phyloP scores from a whole-genome alignment of 1,140 invertebrate species.

The Acromyrmex echinatior region DNA sequence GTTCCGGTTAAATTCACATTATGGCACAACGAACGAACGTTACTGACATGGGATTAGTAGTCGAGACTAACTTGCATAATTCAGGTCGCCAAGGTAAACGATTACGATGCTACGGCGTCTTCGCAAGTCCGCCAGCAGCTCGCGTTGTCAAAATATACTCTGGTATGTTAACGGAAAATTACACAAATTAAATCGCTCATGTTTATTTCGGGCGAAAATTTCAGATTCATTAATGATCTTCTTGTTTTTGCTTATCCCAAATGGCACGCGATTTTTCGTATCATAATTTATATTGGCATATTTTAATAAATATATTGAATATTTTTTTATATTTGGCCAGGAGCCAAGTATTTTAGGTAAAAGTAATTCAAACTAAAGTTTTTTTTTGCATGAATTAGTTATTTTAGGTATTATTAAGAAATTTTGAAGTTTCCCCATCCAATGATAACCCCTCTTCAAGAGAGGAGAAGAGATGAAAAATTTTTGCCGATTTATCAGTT shows the following conservation, averaged over 20 bases:
- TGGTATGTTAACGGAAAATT: constrained; percentile 9
- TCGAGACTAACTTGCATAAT: constrained; percentile 50
- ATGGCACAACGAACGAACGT: constrained; percentile 34
- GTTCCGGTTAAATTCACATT: constrained; percentile 58
- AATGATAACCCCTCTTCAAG: too few species aligned
- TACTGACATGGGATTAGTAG: background rate
- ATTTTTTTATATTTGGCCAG: background rate
- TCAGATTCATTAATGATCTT: constrained; percentile 6
- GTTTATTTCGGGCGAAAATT: background rate
- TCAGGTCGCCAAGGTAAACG: constrained; percentile 52
- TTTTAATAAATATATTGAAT: background rate
- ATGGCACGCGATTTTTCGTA: background rate
- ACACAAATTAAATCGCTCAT: background rate
- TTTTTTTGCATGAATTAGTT: too few species aligned
- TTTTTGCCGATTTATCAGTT: too few species aligned
- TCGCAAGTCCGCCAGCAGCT: constrained; percentile 20
- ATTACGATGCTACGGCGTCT: constrained; percentile 28
- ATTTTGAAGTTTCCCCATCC: too few species aligned
- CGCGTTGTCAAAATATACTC: constrained; percentile 31
- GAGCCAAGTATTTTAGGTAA: too few species aligned
- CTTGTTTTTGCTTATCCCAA: background rate
- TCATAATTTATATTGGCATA: background rate
- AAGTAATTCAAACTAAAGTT: too few species aligned
- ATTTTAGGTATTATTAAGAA: too few species aligned
- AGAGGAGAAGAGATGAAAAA: too few species aligned